phyloP scores from a whole-genome alignment of 2,113 vertebrate genomes.

The Setophaga petechia region DNA sequence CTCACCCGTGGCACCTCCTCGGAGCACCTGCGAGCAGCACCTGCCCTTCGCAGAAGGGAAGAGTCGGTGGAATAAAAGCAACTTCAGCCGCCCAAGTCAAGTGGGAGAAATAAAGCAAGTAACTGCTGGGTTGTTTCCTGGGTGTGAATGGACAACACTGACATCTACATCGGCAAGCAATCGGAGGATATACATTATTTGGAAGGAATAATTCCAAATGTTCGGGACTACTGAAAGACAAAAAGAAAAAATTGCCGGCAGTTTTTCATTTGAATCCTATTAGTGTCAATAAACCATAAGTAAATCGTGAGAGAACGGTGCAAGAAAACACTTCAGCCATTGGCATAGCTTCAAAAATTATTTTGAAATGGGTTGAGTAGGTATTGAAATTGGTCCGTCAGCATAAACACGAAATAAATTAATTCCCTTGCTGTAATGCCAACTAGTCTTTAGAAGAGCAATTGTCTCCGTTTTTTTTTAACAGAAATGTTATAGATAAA shows the following conservation, averaged over 20 bases:
- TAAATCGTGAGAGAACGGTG: neutral
- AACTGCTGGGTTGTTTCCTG: neutral
- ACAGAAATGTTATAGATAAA: conserved; percentile 47
- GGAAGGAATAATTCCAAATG: neutral
- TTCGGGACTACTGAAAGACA: neutral
- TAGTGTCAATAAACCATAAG: neutral
- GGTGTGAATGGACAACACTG: neutral
- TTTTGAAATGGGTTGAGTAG: neutral
- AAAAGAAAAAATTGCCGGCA: neutral
- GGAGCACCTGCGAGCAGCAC: neutral
- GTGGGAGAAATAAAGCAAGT: neutral
- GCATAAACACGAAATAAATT: conserved; percentile 48
- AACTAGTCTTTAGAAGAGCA: conserved; percentile 37
- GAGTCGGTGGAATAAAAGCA: neutral
- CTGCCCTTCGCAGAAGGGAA: neutral
- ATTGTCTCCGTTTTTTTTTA: conserved; percentile 35
- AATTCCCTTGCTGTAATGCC: conserved; percentile 50
- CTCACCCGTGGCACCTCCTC: neutral
- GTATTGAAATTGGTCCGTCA: neutral
- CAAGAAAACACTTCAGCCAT: neutral
- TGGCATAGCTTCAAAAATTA: neutral
- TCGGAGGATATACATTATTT: neutral
- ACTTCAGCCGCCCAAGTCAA: neutral
- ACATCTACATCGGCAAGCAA: neutral
- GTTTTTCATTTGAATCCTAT: neutral